A percentile compares a stretch with the other conserved stretches of the same genome.
phyloP scores from a whole-genome alignment of 2,888 invertebrate genomes.

The Andrena minutula region DNA sequence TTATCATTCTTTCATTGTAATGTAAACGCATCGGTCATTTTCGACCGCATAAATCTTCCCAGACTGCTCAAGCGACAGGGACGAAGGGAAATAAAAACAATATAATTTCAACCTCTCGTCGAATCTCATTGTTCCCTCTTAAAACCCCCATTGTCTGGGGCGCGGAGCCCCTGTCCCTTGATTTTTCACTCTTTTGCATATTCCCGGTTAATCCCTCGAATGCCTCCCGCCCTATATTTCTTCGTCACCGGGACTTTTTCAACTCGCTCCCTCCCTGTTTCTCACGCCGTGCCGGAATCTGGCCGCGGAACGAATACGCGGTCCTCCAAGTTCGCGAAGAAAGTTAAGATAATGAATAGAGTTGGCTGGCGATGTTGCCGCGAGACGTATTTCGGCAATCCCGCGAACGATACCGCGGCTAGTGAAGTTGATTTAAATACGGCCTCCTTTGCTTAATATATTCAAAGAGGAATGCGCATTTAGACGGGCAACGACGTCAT shows the following conservation, averaged over 20 bases:
- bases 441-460: slow-evolving; percentile 59
- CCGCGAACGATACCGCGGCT: slow-evolving; percentile 38
- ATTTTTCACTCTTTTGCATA: slow-evolving; percentile 23
- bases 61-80: background rate
- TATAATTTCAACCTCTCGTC: slow-evolving; percentile 8
- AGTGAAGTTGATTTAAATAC: slow-evolving; percentile 59
- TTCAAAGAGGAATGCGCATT: slow-evolving; percentile 39
- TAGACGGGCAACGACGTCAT: slow-evolving; percentile 14
- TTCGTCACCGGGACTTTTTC: slow-evolving; percentile 25
- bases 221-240: background rate
- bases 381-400: slow-evolving; percentile 30
- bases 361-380: slow-evolving; percentile 44
- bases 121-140: slow-evolving; percentile 17
- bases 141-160: slow-evolving; percentile 12
- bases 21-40: background rate
- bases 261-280: background rate
- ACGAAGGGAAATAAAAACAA: background rate
- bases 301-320: background rate
- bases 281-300: background rate
- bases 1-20: too few relatives aligned
- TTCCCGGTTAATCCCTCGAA: slow-evolving; percentile 28
- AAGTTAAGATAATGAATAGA: slow-evolving; percentile 61
- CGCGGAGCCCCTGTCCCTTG: background rate
- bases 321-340: slow-evolving; percentile 19
- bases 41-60: background rate